Base-by-base conservation (phyloP, 2,113 vertebrate genomes). In the Sigmodon hispidus region DNA sequence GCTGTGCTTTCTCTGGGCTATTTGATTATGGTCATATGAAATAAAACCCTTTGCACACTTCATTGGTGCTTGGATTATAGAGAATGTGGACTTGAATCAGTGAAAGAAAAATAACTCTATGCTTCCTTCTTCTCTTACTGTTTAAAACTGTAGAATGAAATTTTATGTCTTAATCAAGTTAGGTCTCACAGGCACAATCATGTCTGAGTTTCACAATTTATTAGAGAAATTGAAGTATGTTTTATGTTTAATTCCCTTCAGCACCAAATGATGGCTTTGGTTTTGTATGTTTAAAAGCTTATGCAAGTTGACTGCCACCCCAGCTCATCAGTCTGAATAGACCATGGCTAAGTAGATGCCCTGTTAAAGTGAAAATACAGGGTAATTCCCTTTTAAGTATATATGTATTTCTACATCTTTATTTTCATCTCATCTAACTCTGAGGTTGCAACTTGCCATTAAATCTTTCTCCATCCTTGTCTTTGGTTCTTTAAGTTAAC, bases 161-260 rank as follows among this genome's bases (percentile, higher is more conserved):
- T 92, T 96, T 94, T 94, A 96, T 95, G 91, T 96, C 93, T 97
- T 96, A 87, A 96, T 96, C 86, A 94, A 90, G 69, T 85, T 76
- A 76, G 31, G 59, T 93, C 92, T 96, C 95, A 52, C 8, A 88
- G 94, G 75, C 90, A 95, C 52, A 95, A 86, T 89, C 84, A 90
- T 85, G 87, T 88, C 59, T 90, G 40, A 86, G 93, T 91, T 96
- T 96, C 72, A 90, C 11, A 85, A 81, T 90, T 95, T 95, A 94
- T 94, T 93, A 92, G 70, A 90, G n/a, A 94, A 83, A 92, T 7
- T 63, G 34, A 92, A 92, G 52, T 55, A 85, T 96, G 84, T 93
- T 85, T 96, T 94, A 63, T 61, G 87, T 85, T 84, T 61, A 90
- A 94, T 96, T 96, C 48, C 55, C 93, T 94, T 96, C 43, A 83